A percentile compares a stretch with the other conserved stretches of the same genome.
phyloP scores from a whole-genome alignment of 2,113 vertebrate species.

The Pongo pygmaeus region DNA sequence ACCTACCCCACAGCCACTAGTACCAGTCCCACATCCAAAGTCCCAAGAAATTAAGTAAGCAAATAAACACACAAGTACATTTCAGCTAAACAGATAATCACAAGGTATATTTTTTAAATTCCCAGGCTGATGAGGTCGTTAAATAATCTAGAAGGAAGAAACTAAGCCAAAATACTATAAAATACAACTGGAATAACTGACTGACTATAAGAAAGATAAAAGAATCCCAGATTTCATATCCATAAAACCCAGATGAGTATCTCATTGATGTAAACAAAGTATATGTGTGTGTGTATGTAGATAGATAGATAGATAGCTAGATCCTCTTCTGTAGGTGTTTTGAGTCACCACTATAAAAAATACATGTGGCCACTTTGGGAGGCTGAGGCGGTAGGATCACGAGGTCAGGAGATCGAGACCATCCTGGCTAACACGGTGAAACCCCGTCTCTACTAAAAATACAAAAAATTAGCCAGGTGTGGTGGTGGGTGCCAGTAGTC shows the following conservation, averaged over 20 bases:
- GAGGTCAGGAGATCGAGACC: too few species aligned
- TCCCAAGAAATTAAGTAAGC: background rate
- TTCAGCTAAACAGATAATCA: slow-evolving; percentile 17
- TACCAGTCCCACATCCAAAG: background rate
- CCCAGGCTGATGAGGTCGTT: background rate
- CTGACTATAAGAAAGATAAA: background rate
- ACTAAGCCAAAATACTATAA: slow-evolving; percentile 22
- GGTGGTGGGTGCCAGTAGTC: too few species aligned
- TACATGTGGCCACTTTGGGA: background rate
- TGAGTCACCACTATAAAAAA: background rate
- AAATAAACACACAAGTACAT: background rate
- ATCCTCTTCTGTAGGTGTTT: background rate
- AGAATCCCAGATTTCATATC: background rate
- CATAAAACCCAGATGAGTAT: background rate
- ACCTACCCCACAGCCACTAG: background rate
- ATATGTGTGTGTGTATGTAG: too few species aligned
- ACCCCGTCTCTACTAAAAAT: too few species aligned
- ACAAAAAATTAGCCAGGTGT: too few species aligned
- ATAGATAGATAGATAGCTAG: too few species aligned
- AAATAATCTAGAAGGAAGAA: slow-evolving; percentile 14
- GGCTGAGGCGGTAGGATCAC: too few species aligned
- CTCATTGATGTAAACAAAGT: background rate
- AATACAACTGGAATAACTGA: background rate
- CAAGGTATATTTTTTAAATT: background rate
- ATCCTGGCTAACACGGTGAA: too few species aligned